Conservation (phyloP, 2,888 invertebrate genomes). For the Chymomyza procnemis region DNA sequence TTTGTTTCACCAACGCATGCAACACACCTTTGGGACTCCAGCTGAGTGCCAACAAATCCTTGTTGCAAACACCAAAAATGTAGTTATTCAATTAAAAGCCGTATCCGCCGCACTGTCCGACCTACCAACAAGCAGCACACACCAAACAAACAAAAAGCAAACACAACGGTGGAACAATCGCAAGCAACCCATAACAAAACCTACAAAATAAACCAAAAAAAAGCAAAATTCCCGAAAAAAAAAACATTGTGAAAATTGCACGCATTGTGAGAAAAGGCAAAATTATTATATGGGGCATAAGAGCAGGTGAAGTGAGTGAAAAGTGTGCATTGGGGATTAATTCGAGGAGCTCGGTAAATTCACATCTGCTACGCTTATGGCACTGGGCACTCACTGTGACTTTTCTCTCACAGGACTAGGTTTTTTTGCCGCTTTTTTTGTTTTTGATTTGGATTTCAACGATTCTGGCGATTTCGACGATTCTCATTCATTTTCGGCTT, state of each 20-base stretch:
- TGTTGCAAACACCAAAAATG: conserved; percentile 25
- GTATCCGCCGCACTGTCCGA: not conserved
- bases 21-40: not conserved
- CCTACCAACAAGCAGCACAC: conserved; percentile 11
- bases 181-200: not conserved
- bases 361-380: conserved; percentile 1
- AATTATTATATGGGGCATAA: conserved; percentile 10
- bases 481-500: conserved; percentile 57
- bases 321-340: conserved; percentile 64
- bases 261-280: conserved; percentile 27
- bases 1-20: not conserved
- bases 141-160: not conserved
- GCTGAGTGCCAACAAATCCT: conserved; percentile 24
- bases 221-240: not conserved
- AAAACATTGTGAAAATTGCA: conserved; percentile 3
- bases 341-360: conserved; percentile 28
- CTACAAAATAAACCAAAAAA: not conserved
- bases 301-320: conserved; percentile 32
- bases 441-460: conserved; percentile 10
- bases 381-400: not conserved
- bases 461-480: conserved; percentile 12
- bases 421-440: not conserved
- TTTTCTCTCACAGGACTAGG: conserved; percentile 19
- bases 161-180: not conserved
- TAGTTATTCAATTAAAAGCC: conserved; percentile 66